Conservation (phyloP, 2,113 vertebrate species). For the Aspidoscelis tigris region DNA sequence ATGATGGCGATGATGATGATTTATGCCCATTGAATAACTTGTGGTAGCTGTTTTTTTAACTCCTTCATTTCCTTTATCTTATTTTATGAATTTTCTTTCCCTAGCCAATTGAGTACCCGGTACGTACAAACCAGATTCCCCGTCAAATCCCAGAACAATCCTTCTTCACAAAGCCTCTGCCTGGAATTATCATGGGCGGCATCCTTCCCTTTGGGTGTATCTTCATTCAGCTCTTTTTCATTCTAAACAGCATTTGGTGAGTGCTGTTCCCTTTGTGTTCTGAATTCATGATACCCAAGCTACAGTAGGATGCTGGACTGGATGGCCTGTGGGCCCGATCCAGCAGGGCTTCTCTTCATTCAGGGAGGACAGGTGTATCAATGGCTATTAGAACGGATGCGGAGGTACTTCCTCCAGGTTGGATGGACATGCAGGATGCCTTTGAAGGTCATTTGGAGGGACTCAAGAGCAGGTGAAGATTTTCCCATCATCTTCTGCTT, state of each 20-base stretch:
- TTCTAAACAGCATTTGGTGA: slow-evolving; percentile 94
- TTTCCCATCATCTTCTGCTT: too few relatives aligned
- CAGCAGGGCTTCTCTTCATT: too few relatives aligned
- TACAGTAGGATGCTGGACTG: too few relatives aligned
- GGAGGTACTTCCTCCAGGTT: too few relatives aligned
- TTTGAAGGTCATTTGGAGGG: too few relatives aligned
- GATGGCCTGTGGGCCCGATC: too few relatives aligned
- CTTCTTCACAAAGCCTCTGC: slow-evolving; percentile 86
- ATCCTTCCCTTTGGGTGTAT: slow-evolving; percentile 93
- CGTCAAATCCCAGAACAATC: slow-evolving; percentile 86
- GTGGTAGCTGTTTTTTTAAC: neutral
- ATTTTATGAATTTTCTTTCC: neutral
- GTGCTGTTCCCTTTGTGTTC: slow-evolving; percentile 26
- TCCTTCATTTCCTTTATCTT: neutral
- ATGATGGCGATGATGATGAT: neutral
- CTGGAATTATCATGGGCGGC: slow-evolving; percentile 88
- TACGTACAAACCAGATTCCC: slow-evolving; percentile 88
- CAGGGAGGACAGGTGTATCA: too few relatives aligned
- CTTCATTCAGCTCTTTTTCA: slow-evolving; percentile 95
- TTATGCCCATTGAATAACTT: neutral
- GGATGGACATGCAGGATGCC: too few relatives aligned
- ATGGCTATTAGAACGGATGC: too few relatives aligned
- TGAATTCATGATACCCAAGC: neutral
- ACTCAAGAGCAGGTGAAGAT: too few relatives aligned
- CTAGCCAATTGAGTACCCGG: slow-evolving; percentile 88